Evolutionary conservation across 2,797 vertebrate species (phyloP), one percentile per base, ranked within the genome.

Genomic region (Anguilla megastoma): DNA sequence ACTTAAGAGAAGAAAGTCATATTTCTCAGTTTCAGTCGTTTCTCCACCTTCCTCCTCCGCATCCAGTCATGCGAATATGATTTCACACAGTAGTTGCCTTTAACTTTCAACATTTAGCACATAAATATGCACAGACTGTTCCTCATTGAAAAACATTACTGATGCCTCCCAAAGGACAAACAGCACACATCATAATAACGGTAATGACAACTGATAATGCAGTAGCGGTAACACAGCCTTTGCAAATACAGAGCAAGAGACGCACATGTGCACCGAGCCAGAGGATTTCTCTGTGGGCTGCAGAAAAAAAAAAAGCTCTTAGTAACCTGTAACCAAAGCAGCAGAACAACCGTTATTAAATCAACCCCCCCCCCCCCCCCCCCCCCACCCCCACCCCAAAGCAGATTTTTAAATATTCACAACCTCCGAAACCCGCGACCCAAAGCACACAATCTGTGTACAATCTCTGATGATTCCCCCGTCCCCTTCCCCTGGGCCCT

Each of bases 1-100:
- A 93, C 92, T 94, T 94, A 91, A 93, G 93, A 94, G 92, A 88
- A 91, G 93, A 95, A 90, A 90, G 90, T 82, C 89, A 88, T 91
- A 90, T 90, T 89, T 86, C 93, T 88, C 87, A 74, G 86, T 89
- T 89, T 88, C 79, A 66, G 88, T 45, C 71, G 54, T 79, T 30
- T 56, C 9, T 84, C 58, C 60, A 24, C 80, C 60, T 18, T 66
- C 80, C 76, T 91, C 90, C 93, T 91, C 87, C 91, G 88, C 89
- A 56, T 48, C 50, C 58, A 86, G 56, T 87, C 50, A 9, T 60
- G 50, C 41, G 48, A n/a, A 86, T 79, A 33, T 36, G 27, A 86
- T 76, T 86, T 86, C 71, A 79, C 36, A 54, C 24, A 76, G 36
- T 6, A 18, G 74, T 41, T 21, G 12, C 74, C 74, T 79, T 79